phyloP scores from a whole-genome alignment of 2,113 vertebrate species.

The Serranochromis macrocephalus region DNA sequence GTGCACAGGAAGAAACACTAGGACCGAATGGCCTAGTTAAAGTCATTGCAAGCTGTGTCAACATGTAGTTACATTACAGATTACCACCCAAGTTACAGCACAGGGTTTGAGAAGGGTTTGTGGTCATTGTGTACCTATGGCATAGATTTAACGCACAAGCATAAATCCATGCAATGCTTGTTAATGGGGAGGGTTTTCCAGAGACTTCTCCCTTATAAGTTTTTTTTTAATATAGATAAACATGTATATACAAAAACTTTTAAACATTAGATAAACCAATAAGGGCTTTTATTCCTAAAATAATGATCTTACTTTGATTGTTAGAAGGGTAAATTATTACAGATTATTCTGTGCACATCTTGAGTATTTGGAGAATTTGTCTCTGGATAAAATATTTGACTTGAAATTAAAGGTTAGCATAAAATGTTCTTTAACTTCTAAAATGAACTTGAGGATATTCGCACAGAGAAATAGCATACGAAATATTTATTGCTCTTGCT shows the following conservation, averaged over 20 bases:
- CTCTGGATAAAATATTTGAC: neutral
- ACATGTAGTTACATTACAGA: neutral
- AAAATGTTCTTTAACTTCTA: neutral
- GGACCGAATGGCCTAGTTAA: accelerated
- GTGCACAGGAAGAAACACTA: neutral
- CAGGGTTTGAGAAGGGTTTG: neutral
- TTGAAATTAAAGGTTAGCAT: neutral
- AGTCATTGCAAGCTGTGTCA: neutral
- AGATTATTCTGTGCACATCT: neutral
- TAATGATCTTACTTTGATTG: neutral
- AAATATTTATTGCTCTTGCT: neutral
- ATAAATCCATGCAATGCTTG: neutral
- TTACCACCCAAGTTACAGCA: neutral
- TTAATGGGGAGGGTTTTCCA: neutral
- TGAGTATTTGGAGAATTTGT: neutral
- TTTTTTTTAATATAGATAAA: too few species aligned
- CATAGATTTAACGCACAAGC: neutral
- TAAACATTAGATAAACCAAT: neutral
- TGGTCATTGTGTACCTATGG: neutral
- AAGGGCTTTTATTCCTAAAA: neutral
- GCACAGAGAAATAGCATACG: neutral
- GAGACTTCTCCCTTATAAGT: neutral
- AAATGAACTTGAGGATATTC: neutral
- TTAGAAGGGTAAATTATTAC: neutral
- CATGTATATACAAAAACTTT: neutral